phyloP scores from a whole-genome alignment of 2,797 vertebrate species.

The Tangara arthus region DNA sequence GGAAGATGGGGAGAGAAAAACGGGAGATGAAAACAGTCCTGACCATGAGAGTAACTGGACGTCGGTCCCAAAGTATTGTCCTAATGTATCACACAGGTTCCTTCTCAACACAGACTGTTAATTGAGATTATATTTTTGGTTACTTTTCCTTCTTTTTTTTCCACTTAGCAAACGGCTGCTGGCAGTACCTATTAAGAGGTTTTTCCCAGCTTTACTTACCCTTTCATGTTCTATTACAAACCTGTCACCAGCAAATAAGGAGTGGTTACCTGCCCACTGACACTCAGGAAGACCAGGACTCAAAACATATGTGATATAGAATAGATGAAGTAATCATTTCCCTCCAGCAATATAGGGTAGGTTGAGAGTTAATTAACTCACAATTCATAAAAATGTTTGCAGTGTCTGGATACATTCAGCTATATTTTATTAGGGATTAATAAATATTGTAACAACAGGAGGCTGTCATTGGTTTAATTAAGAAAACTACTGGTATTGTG shows the following conservation, averaged over 20 bases:
- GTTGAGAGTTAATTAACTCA: not conserved
- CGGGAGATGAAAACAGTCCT: not conserved
- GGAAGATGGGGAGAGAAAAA: not conserved
- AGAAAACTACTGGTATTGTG: not conserved
- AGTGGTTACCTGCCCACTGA: not conserved
- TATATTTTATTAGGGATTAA: not conserved
- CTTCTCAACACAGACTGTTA: not conserved
- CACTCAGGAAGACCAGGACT: not conserved
- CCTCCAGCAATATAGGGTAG: not conserved
- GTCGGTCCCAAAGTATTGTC: not conserved
- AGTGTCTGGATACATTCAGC: not conserved
- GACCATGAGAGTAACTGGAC: not conserved
- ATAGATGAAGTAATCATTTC: not conserved
- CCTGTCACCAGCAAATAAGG: not conserved
- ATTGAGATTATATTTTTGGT: not conserved
- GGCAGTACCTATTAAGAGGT: not conserved
- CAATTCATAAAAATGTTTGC: not conserved
- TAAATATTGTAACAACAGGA: not conserved
- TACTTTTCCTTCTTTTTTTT: not conserved
- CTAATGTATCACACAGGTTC: not conserved
- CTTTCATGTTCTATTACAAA: not conserved
- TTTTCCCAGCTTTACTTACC: not conserved
- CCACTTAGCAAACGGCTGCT: not conserved
- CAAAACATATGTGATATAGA: rapidly evolving
- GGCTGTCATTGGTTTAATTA: not conserved